Base-by-base conservation (phyloP, 2,888 invertebrate genomes). In the Agapetus fuscipes region DNA sequence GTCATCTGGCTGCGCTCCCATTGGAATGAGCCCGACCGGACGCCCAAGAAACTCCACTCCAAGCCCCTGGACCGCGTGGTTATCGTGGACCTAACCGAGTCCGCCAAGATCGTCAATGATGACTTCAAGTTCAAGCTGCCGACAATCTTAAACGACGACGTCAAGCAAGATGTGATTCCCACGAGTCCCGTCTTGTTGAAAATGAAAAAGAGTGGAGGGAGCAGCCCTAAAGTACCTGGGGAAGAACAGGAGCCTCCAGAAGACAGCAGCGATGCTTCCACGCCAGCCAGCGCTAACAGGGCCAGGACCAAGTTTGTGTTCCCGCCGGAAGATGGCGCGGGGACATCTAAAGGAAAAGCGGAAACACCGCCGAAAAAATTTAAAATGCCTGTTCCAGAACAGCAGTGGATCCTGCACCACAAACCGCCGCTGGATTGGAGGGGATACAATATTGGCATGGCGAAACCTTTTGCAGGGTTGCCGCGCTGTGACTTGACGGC, bases 371-470 rank as follows among this genome's bases (percentile, higher is more conserved):
- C 16, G 5, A 32, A 17, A 9, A 66, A 61, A 35, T 50, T 66
- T 3, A 46, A 44, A 37, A 42, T 46, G 13, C 64, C 67, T 0
- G 51, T 66, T 10, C 7, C 6, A 10, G 68, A 68, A 40, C 67
- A 66, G 60, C 44, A 39, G 16, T 69, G 66, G 66, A 46, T 68
- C 2, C 12, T 43, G 15, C 61, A 64, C 34, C 66, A 65, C 41
- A 55, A 66, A 25, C 59, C 63, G 0, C 39, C 42, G 1, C 33
- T 45, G 10, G 45, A 45, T 37, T 47, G 42, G 44, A 65, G 62
- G 36, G 36, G 46, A 37, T 68, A 66, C 50, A 53, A 58, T 25
- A 53, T 59, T 2, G 58, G 58, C 1, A 64, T 69, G 7, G 64
- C 68, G 0, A 54, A 65, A 10, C 66, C 65, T 1, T 42, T 69